phyloP scores from a whole-genome alignment of 2,888 invertebrate species.

The Caenorhabditis plicata region DNA sequence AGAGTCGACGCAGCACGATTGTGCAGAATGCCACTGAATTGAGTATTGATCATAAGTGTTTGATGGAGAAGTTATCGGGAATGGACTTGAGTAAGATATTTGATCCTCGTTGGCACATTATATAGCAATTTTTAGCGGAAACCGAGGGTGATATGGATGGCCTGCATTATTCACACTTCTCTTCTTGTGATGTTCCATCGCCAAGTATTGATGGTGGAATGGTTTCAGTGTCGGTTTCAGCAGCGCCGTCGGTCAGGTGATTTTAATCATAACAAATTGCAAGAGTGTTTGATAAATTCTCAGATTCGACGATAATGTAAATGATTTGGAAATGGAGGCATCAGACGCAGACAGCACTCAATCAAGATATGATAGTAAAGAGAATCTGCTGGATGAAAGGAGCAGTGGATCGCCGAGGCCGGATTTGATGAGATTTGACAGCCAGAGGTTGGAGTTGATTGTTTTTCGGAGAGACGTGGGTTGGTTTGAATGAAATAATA shows the following conservation, averaged over 20 bases:
- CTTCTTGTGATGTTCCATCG: slow-evolving; percentile 20
- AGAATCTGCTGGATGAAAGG: slow-evolving; percentile 25
- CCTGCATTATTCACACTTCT: slow-evolving; percentile 32
- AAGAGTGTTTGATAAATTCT: neutral
- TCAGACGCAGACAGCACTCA: slow-evolving; percentile 32
- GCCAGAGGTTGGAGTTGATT: slow-evolving; percentile 10
- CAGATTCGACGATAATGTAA: slow-evolving; percentile 32
- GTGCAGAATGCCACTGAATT: slow-evolving; percentile 35
- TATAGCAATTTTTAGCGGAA: slow-evolving; percentile 25
- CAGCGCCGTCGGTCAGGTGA: slow-evolving; percentile 31
- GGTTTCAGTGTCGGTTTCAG: slow-evolving; percentile 17
- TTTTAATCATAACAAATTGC: neutral
- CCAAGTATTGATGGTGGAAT: slow-evolving; percentile 27
- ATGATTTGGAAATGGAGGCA: slow-evolving; percentile 29
- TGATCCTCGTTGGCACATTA: neutral
- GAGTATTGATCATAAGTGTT: slow-evolving; percentile 48
- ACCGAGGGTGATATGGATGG: slow-evolving; percentile 42
- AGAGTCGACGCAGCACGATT: slow-evolving; percentile 25
- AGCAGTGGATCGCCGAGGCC: slow-evolving; percentile 11
- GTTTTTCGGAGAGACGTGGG: neutral
- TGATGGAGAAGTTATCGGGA: slow-evolving; percentile 48
- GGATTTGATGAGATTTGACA: slow-evolving; percentile 28
- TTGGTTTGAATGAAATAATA: neutral
- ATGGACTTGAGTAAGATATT: slow-evolving; percentile 46
- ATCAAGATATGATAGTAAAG: slow-evolving; percentile 24